A percentile compares a stretch with the other conserved stretches of the same genome.
phyloP scores from a whole-genome alignment of 2,888 invertebrate species.

The Monochamus alternatus region DNA sequence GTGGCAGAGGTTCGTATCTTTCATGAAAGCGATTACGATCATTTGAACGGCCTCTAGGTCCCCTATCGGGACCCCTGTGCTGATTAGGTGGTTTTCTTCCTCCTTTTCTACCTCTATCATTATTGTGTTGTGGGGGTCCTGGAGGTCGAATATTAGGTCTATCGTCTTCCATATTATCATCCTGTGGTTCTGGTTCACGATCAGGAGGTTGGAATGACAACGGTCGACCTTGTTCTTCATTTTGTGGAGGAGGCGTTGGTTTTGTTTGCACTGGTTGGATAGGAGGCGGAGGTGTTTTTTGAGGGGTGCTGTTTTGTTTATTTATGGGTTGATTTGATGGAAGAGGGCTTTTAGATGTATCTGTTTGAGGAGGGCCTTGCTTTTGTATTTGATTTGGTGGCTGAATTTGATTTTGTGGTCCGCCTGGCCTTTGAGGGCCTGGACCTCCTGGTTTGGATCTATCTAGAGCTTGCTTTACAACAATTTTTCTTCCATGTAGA shows the following conservation, averaged over 20 bases:
- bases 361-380: conserved; percentile 31
- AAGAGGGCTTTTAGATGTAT: conserved; percentile 28
- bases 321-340: neutral
- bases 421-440: conserved; percentile 19
- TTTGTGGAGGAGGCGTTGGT: conserved; percentile 23
- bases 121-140: conserved; percentile 49
- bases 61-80: conserved; percentile 36
- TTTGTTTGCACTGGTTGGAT: conserved; percentile 33
- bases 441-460: conserved; percentile 56
- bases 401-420: neutral
- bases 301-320: neutral
- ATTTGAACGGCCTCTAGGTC: conserved; percentile 44
- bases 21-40: conserved; percentile 48
- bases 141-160: conserved; percentile 56
- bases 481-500: conserved; percentile 82
- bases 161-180: conserved; percentile 49
- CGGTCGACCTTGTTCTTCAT: neutral
- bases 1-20: conserved; percentile 53
- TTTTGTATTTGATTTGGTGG: neutral
- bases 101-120: conserved; percentile 47
- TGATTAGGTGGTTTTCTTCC: conserved; percentile 25
- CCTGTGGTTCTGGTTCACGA: conserved; percentile 41
- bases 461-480: conserved; percentile 76
- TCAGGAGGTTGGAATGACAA: conserved; percentile 37
- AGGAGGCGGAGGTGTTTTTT: conserved; percentile 30